A percentile compares a stretch with the other conserved stretches of the same genome.
phyloP scores from a whole-genome alignment of 2,113 vertebrate genomes.

The Vicugna pacos region DNA sequence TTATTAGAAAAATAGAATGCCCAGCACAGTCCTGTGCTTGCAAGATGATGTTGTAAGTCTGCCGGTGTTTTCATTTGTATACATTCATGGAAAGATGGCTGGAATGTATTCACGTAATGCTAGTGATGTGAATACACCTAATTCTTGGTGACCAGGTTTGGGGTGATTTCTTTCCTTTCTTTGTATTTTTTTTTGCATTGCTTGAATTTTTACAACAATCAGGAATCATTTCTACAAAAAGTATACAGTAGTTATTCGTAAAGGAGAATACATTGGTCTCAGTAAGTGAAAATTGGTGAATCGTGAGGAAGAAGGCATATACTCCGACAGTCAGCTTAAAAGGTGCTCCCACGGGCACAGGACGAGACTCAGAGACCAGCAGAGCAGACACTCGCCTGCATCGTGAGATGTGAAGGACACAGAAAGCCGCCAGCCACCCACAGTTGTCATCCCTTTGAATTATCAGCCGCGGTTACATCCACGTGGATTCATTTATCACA shows the following conservation, averaged over 20 bases:
- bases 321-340: neutral
- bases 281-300: neutral
- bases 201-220: neutral
- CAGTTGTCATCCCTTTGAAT: neutral
- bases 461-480: neutral
- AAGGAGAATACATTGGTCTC: neutral
- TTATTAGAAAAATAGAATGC: neutral
- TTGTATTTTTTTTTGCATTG: neutral
- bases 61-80: neutral
- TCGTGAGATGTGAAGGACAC: neutral
- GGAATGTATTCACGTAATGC: neutral
- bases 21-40: neutral
- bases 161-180: neutral
- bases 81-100: neutral
- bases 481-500: neutral
- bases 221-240: neutral
- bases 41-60: neutral
- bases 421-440: neutral
- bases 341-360: neutral
- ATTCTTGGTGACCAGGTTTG: neutral
- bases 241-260: neutral
- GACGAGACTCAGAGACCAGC: neutral
- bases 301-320: neutral
- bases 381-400: neutral
- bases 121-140: neutral